These are phyloP conservation scores for Pterostichus niger DNA, from an alignment of 2,888 invertebrate genomes.

Conservation along the genomic window DNA sequence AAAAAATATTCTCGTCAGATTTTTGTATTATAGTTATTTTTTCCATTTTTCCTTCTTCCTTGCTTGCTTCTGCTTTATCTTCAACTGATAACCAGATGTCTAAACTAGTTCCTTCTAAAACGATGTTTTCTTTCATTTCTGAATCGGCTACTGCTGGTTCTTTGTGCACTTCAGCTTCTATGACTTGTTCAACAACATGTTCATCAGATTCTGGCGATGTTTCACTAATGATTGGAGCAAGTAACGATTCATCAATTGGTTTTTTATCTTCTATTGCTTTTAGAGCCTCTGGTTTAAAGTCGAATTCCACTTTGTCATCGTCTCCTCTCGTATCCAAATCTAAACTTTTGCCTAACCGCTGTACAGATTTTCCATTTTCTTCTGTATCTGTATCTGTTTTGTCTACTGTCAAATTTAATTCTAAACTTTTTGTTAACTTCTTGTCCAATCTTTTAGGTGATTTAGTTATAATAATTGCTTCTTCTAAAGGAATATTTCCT, in stretches of 20 bases:
- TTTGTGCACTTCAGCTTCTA: constrained; percentile 77
- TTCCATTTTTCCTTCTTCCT: constrained; percentile 71
- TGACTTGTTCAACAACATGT: constrained; percentile 79
- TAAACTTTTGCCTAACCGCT: constrained; percentile 76
- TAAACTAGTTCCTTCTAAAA: constrained; percentile 76
- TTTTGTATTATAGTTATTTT: constrained; percentile 75
- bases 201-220: constrained; percentile 77
- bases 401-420: constrained; percentile 85
- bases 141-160: constrained; percentile 73
- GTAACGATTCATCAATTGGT: constrained; percentile 63
- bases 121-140: constrained; percentile 72
- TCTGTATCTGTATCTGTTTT: constrained; percentile 75
- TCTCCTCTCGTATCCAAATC: constrained; percentile 75
- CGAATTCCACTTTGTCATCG: constrained; percentile 73
- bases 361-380: constrained; percentile 71
- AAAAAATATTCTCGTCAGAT: constrained; percentile 75
- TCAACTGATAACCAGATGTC: constrained; percentile 77
- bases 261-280: constrained; percentile 63
- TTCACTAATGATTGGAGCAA: constrained; percentile 70
- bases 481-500: constrained; percentile 78
- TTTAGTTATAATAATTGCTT: constrained; percentile 87
- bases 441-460: constrained; percentile 85
- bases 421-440: constrained; percentile 76
- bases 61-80: constrained; percentile 74
- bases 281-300: constrained; percentile 74